phyloP scores from a whole-genome alignment of 2,888 invertebrate species.

The Tipula confusa region DNA sequence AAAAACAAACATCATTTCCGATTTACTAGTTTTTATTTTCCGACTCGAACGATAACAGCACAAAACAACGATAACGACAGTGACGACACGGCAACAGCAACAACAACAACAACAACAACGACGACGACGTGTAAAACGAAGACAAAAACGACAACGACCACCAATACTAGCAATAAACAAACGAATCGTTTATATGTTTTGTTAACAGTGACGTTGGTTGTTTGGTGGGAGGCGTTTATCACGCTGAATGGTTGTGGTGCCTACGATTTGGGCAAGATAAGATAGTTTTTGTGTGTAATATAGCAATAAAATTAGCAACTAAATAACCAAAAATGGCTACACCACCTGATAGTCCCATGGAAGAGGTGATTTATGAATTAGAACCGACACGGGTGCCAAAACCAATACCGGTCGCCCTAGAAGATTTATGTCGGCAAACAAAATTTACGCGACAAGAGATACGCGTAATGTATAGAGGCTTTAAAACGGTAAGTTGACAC shows the following conservation, averaged over 20 bases:
- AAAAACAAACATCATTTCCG: background rate
- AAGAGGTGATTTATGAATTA: constrained; percentile 81
- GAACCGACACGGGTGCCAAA: constrained; percentile 73
- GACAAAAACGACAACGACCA: background rate
- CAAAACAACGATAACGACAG: background rate
- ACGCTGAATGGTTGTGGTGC: background rate
- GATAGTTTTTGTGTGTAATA: no score
- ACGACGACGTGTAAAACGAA: background rate
- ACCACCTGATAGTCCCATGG: constrained; percentile 80
- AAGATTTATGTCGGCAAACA: constrained; percentile 86
- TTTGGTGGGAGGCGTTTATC: background rate
- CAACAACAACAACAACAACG: background rate
- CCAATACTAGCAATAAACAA: background rate
- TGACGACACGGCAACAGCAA: background rate
- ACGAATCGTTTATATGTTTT: background rate
- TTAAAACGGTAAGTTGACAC: constrained; percentile 59
- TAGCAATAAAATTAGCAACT: background rate
- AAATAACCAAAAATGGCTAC: constrained; percentile 61
- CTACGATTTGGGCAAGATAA: background rate
- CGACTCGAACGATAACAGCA: no score
- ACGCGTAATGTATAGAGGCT: constrained; percentile 94
- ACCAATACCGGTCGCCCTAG: constrained; percentile 79
- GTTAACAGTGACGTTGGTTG: background rate
- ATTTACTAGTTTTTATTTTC: background rate
- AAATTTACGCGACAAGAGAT: constrained; percentile 95